phyloP scores from a whole-genome alignment of 2,113 vertebrate species.

The Orientallactaga bullata region DNA sequence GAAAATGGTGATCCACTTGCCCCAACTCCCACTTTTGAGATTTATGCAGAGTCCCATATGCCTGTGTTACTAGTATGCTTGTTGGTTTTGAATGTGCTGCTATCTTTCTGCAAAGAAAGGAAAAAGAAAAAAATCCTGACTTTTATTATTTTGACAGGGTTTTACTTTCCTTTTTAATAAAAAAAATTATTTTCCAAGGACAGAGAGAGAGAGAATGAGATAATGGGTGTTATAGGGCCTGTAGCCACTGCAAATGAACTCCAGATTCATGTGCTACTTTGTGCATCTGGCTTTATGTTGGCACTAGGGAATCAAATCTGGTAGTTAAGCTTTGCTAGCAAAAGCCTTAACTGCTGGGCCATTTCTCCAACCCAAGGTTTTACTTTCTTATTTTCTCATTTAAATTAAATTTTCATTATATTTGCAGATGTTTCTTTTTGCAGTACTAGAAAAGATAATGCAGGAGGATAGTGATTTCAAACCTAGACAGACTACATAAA shows the following conservation, averaged over 20 bases:
- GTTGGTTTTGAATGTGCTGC: neutral
- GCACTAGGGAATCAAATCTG: too few species aligned
- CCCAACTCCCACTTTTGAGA: neutral
- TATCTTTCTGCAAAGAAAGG: neutral
- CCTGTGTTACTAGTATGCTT: neutral
- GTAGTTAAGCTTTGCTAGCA: too few species aligned
- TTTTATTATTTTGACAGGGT: neutral
- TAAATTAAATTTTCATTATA: neutral
- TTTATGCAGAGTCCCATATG: rapidly evolving
- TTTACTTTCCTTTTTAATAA: neutral
- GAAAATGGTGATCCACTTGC: neutral
- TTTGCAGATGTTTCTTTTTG: neutral
- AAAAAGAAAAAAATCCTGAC: neutral
- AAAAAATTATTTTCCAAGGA: too few species aligned
- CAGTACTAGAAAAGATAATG: neutral
- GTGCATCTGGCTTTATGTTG: too few species aligned
- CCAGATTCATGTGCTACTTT: too few species aligned
- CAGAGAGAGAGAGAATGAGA: too few species aligned
- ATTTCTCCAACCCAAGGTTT: too few species aligned
- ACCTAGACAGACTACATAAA: neutral
- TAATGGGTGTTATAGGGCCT: too few species aligned
- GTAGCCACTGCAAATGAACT: too few species aligned
- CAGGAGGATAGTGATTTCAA: neutral
- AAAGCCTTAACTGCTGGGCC: too few species aligned
- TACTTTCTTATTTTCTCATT: neutral